Base-by-base conservation (phyloP, 2,113 vertebrate genomes). In the Scomber japonicus region DNA sequence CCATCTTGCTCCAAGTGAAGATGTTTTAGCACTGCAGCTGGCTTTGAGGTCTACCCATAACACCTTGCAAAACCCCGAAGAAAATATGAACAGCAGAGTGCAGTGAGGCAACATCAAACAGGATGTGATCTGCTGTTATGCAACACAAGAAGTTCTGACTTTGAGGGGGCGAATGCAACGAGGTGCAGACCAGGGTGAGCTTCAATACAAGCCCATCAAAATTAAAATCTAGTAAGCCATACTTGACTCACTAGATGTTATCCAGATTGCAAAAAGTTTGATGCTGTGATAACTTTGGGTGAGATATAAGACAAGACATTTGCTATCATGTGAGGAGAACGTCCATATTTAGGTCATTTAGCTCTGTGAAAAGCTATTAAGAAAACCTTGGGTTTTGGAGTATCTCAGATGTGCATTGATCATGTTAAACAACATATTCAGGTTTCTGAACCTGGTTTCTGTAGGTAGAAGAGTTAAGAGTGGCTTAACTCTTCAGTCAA, bases 81-180 rank as follows among this genome's bases (percentile, higher is more conserved):
- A 27, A 24, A 19, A 12, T 8, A 0, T 3, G 51, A 15, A 10
- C 11, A 17, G 24, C 1, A 24, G 68, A 71, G 53, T 78, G 78
- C 75, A 27, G 24, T 27, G 24, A 27, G 24, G 24, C 24, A 27
- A 27, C 24, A 27, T 27, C 24, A 55, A 78, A 82, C 86, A 68
- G 67, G 80, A 75, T 54, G 69, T 17, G 76, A 82, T 65, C 1
- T 16, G n/a, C 65, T 30, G 74, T 85, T 87, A 82, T 2, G 4
- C 76, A 83, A 84, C 75, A 71, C 31, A 50, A 55, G 53, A 51
- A n/a, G 50, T 7, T 50, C 16, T 35, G 7, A 53, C 9, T 73
- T 30, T 73, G 44, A 74, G 68, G 55, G 9, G 46, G 62, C 56
- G 35, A 12, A 35, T 30, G 13, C 46, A 31, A 50, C 1, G 16